Evolutionary conservation across 2,797 vertebrate genomes (phyloP), one percentile per base, ranked within the genome.

Genomic region (Dermochelys coriacea): DNA sequence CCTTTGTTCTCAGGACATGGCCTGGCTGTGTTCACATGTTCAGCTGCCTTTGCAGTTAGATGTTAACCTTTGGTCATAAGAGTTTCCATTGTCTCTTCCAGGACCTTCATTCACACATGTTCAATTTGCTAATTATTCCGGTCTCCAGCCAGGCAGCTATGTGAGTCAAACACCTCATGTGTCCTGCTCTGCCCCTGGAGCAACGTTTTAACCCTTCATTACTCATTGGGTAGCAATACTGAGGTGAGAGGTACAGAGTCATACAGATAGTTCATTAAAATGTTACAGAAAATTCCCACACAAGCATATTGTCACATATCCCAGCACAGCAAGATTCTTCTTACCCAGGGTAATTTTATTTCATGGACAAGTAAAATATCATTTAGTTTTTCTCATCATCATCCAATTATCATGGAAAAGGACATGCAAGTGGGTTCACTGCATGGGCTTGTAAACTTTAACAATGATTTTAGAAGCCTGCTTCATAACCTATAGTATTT

Each of bases 391-490:
- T 14, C 55, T 47, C 55, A 11, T 47, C 27, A 45, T 57, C 55
- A 37, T 88, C 77, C 84, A 86, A 1, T 29, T 12, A 6, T 1
- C 0, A 0, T 55, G 57, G 34, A 59, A 92, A 95, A 85, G 41
- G 47, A 34, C n/a, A 68, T 49, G 81, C 74, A 94, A 86, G 84
- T 91, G 52, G 82, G 27, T 88, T 81, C 89, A 47, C 61, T 77
- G 5, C 47, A n/a, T 71, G n/a, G 45, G 75, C 95, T 79, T 86
- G 68, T 25, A 88, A 78, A 75, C 4, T 37, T 16, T 81, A 49
- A 12, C 3, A 31, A 14, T 5, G 61, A 57, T 89, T 94, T 92
- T 93, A 49, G 93, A 92, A 95, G 51, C 37, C 81, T 41, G 52
- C 37, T 80, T 80, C n/a, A 80, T 54, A 85, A 85, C 55, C 77